Evolutionary conservation across 2,888 invertebrate genomes (phyloP).

Genomic region (Ophonus ardosiacus): DNA sequence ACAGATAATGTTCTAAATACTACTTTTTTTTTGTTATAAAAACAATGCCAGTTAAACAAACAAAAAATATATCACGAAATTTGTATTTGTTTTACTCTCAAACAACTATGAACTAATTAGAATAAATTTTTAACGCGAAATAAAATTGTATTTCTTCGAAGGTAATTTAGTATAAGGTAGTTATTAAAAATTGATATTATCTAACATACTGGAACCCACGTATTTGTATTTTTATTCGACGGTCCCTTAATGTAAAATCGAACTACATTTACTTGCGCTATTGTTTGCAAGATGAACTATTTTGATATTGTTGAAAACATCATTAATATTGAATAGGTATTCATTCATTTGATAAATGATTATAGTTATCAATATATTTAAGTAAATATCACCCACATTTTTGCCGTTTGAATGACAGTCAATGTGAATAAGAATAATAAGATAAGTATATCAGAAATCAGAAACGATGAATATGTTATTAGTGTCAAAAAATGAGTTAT

Average conservation of each 20-base stretch:
- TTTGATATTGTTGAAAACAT: neutral
- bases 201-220: no score
- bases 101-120: no score
- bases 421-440: neutral
- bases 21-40: no score
- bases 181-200: no score
- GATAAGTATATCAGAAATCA: neutral
- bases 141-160: no score
- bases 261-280: neutral
- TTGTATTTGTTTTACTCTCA: no score
- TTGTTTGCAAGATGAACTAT: slow-evolving; percentile 1
- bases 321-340: neutral
- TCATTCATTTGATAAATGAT: neutral
- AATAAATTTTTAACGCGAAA: no score
- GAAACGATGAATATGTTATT: neutral
- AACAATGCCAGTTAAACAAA: no score
- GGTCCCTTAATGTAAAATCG: neutral
- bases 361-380: neutral
- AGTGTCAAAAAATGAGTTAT: neutral
- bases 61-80: no score
- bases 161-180: no score
- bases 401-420: neutral
- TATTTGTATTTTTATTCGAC: no score
- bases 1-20: no score
- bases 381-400: slow-evolving; percentile 2